Evolutionary conservation across 1,140 invertebrate genomes (phyloP), one percentile per base, ranked within the genome.

Genomic region (Zaprionus ornatus): DNA sequence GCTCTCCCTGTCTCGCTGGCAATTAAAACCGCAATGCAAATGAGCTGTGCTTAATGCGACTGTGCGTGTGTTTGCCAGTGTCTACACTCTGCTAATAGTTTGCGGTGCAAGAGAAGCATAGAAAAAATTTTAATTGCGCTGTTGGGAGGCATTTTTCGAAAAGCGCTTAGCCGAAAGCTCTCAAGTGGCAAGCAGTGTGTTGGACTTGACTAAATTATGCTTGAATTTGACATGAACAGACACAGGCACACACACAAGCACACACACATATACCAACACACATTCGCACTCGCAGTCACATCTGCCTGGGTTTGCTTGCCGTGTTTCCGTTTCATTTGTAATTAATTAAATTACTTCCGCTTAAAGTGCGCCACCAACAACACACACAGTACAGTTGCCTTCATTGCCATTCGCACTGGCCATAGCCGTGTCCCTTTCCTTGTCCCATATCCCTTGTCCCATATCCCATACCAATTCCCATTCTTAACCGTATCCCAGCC

Each of bases 291-390:
- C n/a, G n/a, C n/a, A 57, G 15, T 25, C 25, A 25, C 29, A 32
- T 0, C 29, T 3, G 29, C 2, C 21, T 66, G 54, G 27, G 74
- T 55, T 73, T 72, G 61, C 65, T 78, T 70, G 68, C 67, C 74
- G 80, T 90, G 85, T 90, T 90, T 88, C 84, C 84, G 84, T 91
- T 91, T 88, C 90, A 91, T 91, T 91, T 91, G 90, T 91, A 91
- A 91, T 91, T 91, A 91, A 91, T 91, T 91, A 91, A 91, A 91
- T 91, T 91, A 91, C 88, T 91, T 91, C 88, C 88, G 88, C 90
- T 91, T 90, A 91, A 91, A 88, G 84, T 74, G 73, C 74, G 73
- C 77, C 71, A 19, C 1, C 37, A n/a, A 40, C 19, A 75, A 83
- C 81, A 75, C 79, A 62, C 48, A 64, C 56, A 29, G 63, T 32